Conservation (phyloP, 2,888 invertebrate species). For the Amblyjoppa proteus region DNA sequence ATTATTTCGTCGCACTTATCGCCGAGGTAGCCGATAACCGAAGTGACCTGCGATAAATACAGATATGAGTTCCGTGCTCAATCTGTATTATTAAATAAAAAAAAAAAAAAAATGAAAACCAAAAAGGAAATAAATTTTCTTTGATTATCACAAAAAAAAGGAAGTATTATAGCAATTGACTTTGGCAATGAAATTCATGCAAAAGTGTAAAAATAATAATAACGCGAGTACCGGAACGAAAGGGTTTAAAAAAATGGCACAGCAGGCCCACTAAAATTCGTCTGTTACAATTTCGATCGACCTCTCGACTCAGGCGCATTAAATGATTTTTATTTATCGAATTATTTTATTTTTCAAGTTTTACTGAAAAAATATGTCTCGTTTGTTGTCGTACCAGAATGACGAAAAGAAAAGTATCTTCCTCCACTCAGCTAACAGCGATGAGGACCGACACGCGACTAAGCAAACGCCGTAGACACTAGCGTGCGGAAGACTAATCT, state of each 20-base stretch:
- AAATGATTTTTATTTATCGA: neutral
- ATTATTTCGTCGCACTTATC: constrained; percentile 12
- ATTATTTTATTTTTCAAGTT: neutral
- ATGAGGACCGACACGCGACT: constrained; percentile 76
- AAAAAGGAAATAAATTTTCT: neutral
- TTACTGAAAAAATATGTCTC: neutral
- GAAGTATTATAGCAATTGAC: neutral
- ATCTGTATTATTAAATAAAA: neutral
- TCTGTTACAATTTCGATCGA: neutral
- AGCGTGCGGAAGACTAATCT: constrained; percentile 75
- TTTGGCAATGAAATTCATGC: neutral
- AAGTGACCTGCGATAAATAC: neutral
- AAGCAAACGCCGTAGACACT: constrained; percentile 62
- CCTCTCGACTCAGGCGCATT: neutral
- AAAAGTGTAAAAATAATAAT: neutral
- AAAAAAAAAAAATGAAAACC: neutral
- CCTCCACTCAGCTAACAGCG: constrained; percentile 58
- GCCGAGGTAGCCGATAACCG: neutral
- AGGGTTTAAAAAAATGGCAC: no score
- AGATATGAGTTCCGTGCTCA: neutral
- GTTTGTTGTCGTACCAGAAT: neutral
- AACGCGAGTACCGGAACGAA: no score
- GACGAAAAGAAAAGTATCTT: constrained; percentile 7
- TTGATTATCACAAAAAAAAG: neutral
- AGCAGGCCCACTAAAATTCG: no score